phyloP scores from a whole-genome alignment of 2,113 vertebrate genomes.

The Crotophaga sulcirostris region DNA sequence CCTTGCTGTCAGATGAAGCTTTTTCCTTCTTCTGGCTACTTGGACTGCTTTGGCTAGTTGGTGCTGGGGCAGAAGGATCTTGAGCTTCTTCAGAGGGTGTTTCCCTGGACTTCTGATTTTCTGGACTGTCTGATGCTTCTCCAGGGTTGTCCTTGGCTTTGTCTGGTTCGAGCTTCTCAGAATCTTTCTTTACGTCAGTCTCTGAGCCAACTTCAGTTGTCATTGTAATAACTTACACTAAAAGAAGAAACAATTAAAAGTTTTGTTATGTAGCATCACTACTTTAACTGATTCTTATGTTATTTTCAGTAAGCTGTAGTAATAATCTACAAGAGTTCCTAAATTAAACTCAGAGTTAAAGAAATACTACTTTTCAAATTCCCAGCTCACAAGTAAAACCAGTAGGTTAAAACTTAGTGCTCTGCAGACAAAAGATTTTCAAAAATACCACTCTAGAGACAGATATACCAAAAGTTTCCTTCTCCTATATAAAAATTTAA shows the following conservation, averaged over 20 bases:
- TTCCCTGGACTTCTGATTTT: constrained; percentile 41
- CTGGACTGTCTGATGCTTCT: constrained; percentile 54
- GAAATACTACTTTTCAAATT: neutral
- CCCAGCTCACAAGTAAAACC: neutral
- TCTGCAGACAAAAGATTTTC: neutral
- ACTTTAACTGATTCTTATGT: neutral
- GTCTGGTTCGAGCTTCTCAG: constrained; percentile 68
- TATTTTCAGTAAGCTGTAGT: neutral
- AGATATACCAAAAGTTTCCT: neutral
- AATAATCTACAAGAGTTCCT: neutral
- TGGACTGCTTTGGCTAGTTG: constrained; percentile 66
- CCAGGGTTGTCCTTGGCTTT: constrained; percentile 65
- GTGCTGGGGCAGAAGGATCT: constrained; percentile 26
- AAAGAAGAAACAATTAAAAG: constrained; percentile 40
- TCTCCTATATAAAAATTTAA: neutral
- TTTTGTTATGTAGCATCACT: neutral
- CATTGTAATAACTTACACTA: constrained; percentile 85
- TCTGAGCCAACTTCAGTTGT: constrained; percentile 89
- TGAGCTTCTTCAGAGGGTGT: constrained; percentile 38
- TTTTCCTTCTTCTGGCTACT: constrained; percentile 78
- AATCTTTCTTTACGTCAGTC: constrained; percentile 90
- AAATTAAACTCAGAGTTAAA: neutral
- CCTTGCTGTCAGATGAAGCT: constrained; percentile 81
- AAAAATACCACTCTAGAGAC: neutral
- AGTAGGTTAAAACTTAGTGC: neutral